Conservation (phyloP, 1,140 invertebrate genomes). For the Lepidurus couesii region DNA sequence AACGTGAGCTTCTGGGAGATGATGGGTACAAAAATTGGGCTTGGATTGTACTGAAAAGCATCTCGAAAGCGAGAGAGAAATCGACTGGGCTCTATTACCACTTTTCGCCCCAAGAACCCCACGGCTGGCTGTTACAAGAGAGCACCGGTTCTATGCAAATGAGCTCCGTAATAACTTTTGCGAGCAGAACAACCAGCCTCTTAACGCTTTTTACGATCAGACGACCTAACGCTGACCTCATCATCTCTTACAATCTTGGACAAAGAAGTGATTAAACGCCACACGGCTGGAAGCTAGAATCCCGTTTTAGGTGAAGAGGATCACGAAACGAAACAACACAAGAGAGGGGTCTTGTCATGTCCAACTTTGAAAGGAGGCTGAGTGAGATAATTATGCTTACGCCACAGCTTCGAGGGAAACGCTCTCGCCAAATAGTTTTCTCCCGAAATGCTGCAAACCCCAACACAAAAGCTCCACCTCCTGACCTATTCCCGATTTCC, state of each 20-base stretch:
- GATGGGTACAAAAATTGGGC: not conserved
- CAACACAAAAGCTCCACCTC: not conserved
- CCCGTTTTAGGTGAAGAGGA: slow-evolving; percentile 13
- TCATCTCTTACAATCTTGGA: not conserved
- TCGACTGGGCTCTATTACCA: too few relatives aligned
- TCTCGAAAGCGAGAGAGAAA: too few relatives aligned
- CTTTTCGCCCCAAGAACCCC: too few relatives aligned
- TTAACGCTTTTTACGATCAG: not conserved
- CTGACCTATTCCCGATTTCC: slow-evolving; percentile 10
- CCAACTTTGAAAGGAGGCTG: not conserved
- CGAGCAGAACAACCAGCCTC: not conserved
- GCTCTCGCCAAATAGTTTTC: not conserved
- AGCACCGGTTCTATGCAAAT: too few relatives aligned
- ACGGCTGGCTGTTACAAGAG: too few relatives aligned
- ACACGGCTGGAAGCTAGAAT: not conserved
- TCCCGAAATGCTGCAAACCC: not conserved
- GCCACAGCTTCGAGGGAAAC: not conserved
- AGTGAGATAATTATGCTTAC: slow-evolving; percentile 4
- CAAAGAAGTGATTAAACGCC: not conserved
- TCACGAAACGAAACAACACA: not conserved
- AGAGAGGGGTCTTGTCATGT: slow-evolving; percentile 1
- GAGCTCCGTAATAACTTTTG: too few relatives aligned
- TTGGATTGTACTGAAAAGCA: not conserved
- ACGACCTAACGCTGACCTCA: not conserved
- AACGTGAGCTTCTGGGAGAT: not conserved